phyloP scores from a whole-genome alignment of 2,888 invertebrate genomes.

The Petrolisthes cinctipes region DNA sequence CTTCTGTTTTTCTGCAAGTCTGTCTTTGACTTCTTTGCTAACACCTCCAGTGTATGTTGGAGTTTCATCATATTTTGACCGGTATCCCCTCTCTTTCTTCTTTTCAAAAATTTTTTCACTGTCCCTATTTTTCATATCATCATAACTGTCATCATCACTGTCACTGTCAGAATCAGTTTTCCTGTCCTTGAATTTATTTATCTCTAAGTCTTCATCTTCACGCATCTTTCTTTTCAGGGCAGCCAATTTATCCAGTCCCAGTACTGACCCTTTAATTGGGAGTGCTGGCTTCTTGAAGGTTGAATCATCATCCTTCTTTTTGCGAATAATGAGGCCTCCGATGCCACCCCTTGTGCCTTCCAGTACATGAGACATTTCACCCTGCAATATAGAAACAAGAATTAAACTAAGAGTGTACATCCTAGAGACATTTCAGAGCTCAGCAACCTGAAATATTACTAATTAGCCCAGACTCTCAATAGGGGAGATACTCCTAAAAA shows the following conservation, averaged over 20 bases:
- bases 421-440: no score
- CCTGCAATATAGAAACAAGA: constrained; percentile 19
- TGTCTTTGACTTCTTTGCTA: constrained; percentile 79
- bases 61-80: constrained; percentile 86
- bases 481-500: no score
- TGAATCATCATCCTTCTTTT: constrained; percentile 61
- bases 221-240: constrained; percentile 68
- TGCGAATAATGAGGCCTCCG: constrained; percentile 65
- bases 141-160: constrained; percentile 41
- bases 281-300: constrained; percentile 67
- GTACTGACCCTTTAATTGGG: constrained; percentile 74
- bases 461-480: no score
- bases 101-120: constrained; percentile 43
- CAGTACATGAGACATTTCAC: constrained; percentile 58
- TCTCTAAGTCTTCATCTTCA: constrained; percentile 52
- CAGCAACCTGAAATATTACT: no score
- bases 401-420: not conserved
- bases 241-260: constrained; percentile 88
- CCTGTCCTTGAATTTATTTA: constrained; percentile 10
- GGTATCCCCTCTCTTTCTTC: constrained; percentile 76
- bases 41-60: constrained; percentile 95
- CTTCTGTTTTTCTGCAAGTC: constrained; percentile 78
- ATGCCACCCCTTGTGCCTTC: constrained; percentile 60
- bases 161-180: constrained; percentile 18
- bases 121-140: not conserved